Evolutionary conservation across 2,113 vertebrate genomes (phyloP).

Genomic region (Cettia cetti): DNA sequence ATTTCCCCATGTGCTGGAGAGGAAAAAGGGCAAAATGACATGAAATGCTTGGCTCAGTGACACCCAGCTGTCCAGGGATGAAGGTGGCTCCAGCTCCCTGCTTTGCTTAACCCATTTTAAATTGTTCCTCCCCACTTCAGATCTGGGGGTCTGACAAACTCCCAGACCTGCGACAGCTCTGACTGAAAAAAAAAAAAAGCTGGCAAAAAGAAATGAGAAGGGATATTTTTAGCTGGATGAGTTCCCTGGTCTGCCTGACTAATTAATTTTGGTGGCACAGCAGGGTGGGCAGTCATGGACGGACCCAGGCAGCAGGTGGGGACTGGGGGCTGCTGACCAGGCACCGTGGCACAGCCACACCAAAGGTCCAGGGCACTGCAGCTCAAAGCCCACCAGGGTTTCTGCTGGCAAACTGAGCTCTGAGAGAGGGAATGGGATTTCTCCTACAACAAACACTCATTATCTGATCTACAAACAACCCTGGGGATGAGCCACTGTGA

Average conservation of each 20-base stretch:
- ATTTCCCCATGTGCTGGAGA: not conserved
- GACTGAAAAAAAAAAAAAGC: not conserved
- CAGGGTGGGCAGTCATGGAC: not conserved
- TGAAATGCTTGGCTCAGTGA: not conserved
- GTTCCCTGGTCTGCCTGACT: not conserved
- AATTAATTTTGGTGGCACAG: not conserved
- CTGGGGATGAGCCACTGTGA: not conserved
- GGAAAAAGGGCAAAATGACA: not conserved
- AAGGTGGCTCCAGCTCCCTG: not conserved
- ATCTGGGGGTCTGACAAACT: not conserved
- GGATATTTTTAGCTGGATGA: not conserved
- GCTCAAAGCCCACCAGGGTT: accelerated
- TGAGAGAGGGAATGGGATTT: not conserved
- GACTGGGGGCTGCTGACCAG: not conserved
- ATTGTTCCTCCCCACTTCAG: not conserved
- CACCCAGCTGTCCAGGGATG: not conserved
- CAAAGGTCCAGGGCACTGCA: accelerated
- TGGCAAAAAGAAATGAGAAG: not conserved
- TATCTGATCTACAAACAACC: not conserved
- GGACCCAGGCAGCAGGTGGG: too few relatives aligned
- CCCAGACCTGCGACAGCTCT: not conserved
- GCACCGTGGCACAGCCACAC: accelerated
- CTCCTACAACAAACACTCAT: accelerated
- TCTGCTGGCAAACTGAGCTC: not conserved
- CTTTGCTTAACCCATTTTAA: not conserved